Base-by-base conservation (phyloP, 2,113 vertebrate genomes). In the Theristicus caerulescens region DNA sequence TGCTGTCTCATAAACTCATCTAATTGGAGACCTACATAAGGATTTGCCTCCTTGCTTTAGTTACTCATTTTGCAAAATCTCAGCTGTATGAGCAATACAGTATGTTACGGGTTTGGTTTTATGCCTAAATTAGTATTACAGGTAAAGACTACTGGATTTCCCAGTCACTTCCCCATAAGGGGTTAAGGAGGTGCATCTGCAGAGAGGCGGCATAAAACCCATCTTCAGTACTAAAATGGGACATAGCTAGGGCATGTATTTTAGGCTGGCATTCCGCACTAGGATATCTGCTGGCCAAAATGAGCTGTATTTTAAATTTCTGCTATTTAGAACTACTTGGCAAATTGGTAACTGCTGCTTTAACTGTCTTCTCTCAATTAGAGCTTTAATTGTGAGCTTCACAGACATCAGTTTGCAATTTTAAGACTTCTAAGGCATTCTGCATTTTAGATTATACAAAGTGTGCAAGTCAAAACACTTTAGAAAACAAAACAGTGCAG, bases 341-440 rank as follows among this genome's bases (percentile, higher is more conserved):
- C 76, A 94, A 93, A 96, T 55, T 65, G 73, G 64, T 47, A 92
- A 78, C 59, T 92, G 87, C 93, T 94, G 79, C 79, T 85, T 92
- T 76, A 74, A 70, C 73, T 47, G 25, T 36, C 73, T 91, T 94
- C 61, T 74, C 72, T 90, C 70, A 46, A 42, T 67, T 62, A 88
- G 47, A 86, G 67, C 54, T 70, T 88, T 86, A 86, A 86, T 36
- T 86, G 58, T 84, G 64, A 96, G 66, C 64, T 86, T 95, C 72
- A 66, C 72, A 86, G 78, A 70, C 71, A 85, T 73, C 66, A 64
- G 55, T 93, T 69, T 40, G 62, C 67, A 90, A 86, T 89, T 91
- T 91, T 87, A 86, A 82, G 73, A 87, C 31, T 91, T 95, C 57
- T 77, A 93, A 97, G 93, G 95, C 95, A 97, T 94, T 92, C 73